phyloP scores from a whole-genome alignment of 2,113 vertebrate genomes.

The Tautogolabrus adspersus region DNA sequence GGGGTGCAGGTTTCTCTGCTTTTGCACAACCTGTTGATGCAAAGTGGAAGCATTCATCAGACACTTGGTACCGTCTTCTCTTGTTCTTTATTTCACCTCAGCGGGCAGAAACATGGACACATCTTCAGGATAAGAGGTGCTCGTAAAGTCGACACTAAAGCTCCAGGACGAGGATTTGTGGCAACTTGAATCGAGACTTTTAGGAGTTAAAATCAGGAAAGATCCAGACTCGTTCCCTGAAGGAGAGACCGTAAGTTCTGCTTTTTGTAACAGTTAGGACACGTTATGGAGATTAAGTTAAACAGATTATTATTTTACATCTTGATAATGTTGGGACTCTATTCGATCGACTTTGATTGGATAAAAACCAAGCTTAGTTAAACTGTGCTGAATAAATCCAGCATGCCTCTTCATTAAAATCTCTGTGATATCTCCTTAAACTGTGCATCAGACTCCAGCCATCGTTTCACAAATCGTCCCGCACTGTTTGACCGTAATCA shows the following conservation, averaged over 20 bases:
- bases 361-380: too few species aligned
- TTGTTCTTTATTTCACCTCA: constrained; percentile 28
- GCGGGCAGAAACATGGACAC: constrained; percentile 29
- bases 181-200: not conserved
- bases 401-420: too few species aligned
- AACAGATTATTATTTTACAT: too few species aligned
- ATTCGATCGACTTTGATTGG: too few species aligned
- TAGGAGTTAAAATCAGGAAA: not conserved
- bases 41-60: constrained; percentile 34
- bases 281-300: too few species aligned
- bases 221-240: not conserved
- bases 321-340: too few species aligned
- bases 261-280: not conserved
- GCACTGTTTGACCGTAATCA: not conserved
- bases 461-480: too few species aligned
- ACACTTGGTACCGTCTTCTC: not conserved
- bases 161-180: not conserved
- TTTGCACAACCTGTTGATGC: constrained; percentile 43
- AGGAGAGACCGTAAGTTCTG: constrained; percentile 54
- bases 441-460: too few species aligned
- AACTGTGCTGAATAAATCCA: too few species aligned
- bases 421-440: too few species aligned
- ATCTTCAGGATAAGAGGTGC: constrained; percentile 25
- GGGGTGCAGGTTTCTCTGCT: constrained; percentile 38
- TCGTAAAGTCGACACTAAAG: not conserved